phyloP scores from a whole-genome alignment of 2,888 invertebrate genomes.

The Andrena bucephala region DNA sequence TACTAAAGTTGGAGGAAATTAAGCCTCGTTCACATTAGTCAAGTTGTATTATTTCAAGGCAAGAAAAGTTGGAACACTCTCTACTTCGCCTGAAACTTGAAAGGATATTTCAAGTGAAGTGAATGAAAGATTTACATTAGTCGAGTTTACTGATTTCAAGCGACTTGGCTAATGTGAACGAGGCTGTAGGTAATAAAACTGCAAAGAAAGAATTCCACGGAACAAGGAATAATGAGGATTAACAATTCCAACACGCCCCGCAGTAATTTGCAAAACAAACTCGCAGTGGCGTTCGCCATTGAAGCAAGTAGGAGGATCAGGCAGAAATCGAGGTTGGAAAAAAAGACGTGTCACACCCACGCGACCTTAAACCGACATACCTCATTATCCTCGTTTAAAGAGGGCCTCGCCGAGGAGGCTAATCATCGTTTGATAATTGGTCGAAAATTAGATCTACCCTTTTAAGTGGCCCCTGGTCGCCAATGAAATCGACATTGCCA shows the following conservation, averaged over 20 bases:
- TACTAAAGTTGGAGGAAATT: background rate
- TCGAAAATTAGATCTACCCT: conserved; percentile 55
- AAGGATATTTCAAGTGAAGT: too few species aligned
- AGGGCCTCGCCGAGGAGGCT: conserved; percentile 52
- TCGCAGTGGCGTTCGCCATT: background rate
- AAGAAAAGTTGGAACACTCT: too few species aligned
- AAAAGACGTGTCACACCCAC: conserved; percentile 48
- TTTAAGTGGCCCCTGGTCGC: conserved; percentile 34
- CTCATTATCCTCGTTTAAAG: conserved; percentile 61
- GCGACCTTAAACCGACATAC: conserved; percentile 28
- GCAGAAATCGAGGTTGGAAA: conserved; percentile 7
- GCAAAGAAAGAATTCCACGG: background rate
- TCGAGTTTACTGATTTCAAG: too few species aligned
- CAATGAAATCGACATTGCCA: conserved; percentile 61
- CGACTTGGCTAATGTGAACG: too few species aligned
- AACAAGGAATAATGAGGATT: conserved; percentile 8
- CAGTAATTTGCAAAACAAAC: background rate
- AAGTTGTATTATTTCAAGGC: too few species aligned
- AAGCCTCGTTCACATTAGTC: too few species aligned
- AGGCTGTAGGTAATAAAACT: background rate
- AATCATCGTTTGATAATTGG: conserved; percentile 69
- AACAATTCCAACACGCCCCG: conserved; percentile 16
- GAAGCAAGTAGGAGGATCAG: conserved; percentile 29
- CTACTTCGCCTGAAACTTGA: too few species aligned
- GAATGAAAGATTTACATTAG: too few species aligned